Conservation (phyloP, 2,113 vertebrate genomes). For the Podarcis muralis region DNA sequence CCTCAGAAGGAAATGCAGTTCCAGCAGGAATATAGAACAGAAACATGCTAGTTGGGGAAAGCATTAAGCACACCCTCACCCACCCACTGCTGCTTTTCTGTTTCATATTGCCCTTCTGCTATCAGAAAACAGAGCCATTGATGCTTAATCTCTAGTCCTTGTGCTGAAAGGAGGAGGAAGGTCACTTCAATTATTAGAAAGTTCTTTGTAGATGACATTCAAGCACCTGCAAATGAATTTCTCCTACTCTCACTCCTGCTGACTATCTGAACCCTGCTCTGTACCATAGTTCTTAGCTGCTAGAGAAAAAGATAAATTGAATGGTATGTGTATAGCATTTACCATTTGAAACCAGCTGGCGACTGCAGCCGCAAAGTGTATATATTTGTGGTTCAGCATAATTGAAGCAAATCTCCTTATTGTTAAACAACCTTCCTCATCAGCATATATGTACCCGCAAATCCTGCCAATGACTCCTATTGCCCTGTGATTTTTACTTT, state of each 20-base stretch:
- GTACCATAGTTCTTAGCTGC: neutral
- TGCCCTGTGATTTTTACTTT: constrained; percentile 35
- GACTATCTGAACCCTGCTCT: neutral
- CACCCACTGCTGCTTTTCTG: too few species aligned
- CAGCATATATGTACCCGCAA: neutral
- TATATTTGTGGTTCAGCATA: neutral
- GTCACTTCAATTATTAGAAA: too few species aligned
- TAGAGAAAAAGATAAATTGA: neutral
- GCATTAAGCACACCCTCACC: neutral
- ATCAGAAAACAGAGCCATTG: neutral
- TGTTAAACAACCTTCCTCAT: constrained; percentile 24
- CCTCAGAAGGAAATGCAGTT: neutral
- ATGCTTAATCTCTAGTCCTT: neutral
- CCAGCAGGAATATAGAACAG: neutral
- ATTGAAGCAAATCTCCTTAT: neutral
- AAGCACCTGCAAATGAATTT: neutral
- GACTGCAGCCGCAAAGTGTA: neutral
- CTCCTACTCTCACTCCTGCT: neutral
- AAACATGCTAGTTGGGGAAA: neutral
- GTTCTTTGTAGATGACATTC: neutral
- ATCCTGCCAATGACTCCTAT: constrained; percentile 11
- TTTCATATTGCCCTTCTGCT: neutral
- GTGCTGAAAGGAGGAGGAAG: neutral
- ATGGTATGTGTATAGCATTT: neutral
- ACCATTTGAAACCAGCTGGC: neutral